phyloP scores from a whole-genome alignment of 2,797 vertebrate species.

The Enteromius argenteus region DNA sequence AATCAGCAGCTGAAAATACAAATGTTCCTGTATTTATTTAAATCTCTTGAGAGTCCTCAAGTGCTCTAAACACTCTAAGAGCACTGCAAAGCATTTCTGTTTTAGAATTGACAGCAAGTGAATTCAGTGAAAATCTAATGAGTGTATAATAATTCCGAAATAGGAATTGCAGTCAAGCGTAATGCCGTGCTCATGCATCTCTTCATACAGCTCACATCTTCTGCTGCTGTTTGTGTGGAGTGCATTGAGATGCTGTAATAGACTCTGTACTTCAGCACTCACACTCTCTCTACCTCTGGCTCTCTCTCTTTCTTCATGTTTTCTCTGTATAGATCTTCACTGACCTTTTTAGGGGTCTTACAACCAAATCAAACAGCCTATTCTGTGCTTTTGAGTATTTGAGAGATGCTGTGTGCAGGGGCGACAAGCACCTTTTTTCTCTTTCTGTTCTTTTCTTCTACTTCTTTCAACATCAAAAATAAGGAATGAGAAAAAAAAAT shows the following conservation, averaged over 20 bases:
- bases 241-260: conserved; percentile 33
- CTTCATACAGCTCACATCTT: conserved; percentile 33
- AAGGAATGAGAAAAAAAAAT: not conserved
- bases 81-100: not conserved
- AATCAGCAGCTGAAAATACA: not conserved
- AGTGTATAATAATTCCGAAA: conserved; percentile 45
- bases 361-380: conserved; percentile 22
- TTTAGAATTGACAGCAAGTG: conserved; percentile 40
- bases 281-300: not conserved
- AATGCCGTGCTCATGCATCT: conserved; percentile 29
- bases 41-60: conserved; percentile 20
- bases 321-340: conserved; percentile 44
- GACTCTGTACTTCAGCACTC: conserved; percentile 40
- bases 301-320: not conserved
- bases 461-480: not conserved
- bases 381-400: conserved; percentile 14
- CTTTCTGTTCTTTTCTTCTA: not conserved
- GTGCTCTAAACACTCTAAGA: conserved; percentile 8
- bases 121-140: conserved; percentile 43
- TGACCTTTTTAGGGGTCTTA: conserved; percentile 25
- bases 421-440: not conserved
- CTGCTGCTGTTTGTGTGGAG: conserved; percentile 26
- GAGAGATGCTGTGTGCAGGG: conserved; percentile 3
- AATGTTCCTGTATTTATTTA: conserved; percentile 1
- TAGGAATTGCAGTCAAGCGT: conserved; percentile 32